Percentiles rank a stretch among this genome's conserved stretches.
Conservation (phyloP, 2,113 vertebrate genomes). For the Aptenodytes forsteri region DNA sequence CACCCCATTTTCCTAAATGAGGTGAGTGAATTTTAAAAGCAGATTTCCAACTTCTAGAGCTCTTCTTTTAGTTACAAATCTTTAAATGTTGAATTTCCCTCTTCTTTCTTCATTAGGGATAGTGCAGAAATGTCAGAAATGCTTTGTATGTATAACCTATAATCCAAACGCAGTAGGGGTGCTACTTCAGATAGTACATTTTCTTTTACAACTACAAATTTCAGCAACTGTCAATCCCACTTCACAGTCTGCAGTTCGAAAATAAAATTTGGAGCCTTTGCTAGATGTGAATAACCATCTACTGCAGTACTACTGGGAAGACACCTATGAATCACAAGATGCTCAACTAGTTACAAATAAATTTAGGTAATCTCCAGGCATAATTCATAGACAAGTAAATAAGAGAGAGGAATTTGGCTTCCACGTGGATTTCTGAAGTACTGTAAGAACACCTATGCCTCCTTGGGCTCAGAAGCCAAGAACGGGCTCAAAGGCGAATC, state of each 20-base stretch:
- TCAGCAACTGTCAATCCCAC: constrained; percentile 42
- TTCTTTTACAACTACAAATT: constrained; percentile 15
- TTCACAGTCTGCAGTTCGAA: constrained; percentile 25
- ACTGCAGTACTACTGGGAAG: constrained; percentile 5
- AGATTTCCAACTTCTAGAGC: constrained; percentile 21
- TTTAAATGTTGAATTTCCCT: not conserved
- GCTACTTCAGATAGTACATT: not conserved
- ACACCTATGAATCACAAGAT: constrained; percentile 37
- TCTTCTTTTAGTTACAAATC: not conserved
- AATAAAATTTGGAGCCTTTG: constrained; percentile 39
- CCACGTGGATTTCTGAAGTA: not conserved
- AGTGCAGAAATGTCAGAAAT: not conserved
- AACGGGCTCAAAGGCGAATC: not conserved
- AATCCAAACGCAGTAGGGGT: not conserved
- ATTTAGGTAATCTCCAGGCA: constrained; percentile 6
- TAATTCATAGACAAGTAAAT: not conserved
- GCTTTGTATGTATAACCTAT: not conserved
- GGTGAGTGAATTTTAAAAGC: not conserved
- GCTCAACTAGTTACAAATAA: not conserved
- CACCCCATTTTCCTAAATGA: constrained; percentile 18
- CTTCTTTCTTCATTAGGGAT: not conserved
- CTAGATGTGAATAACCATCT: constrained; percentile 27
- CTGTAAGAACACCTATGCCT: not conserved
- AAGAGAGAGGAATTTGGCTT: not conserved
- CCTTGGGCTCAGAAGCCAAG: not conserved